phyloP scores from a whole-genome alignment of 2,797 vertebrate genomes.

The Tauraco hartlaubi region DNA sequence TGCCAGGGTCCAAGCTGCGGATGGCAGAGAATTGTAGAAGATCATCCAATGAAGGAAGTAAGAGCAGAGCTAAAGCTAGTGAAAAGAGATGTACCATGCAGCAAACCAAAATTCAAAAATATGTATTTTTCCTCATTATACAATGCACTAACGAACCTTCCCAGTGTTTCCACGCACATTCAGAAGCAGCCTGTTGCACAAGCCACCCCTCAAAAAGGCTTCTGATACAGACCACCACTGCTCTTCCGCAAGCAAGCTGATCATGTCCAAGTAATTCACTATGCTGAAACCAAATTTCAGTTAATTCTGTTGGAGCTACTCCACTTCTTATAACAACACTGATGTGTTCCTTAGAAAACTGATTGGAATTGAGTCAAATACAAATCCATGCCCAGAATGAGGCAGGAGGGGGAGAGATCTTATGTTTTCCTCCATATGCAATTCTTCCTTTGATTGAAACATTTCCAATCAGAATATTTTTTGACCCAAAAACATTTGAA shows the following conservation, averaged over 20 bases:
- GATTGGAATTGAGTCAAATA: neutral
- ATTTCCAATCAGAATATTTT: conserved; percentile 1
- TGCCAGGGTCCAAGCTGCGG: neutral
- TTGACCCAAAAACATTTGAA: neutral
- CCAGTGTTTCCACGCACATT: neutral
- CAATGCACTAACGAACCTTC: neutral
- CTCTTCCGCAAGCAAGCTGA: neutral
- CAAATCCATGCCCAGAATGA: neutral
- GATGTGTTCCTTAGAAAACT: neutral
- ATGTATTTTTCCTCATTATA: neutral
- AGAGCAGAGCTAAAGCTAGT: neutral
- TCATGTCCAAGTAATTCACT: neutral
- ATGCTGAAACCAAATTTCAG: neutral
- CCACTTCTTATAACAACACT: neutral
- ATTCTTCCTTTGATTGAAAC: neutral
- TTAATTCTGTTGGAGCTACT: neutral
- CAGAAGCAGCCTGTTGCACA: neutral
- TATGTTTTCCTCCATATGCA: conserved; percentile 13
- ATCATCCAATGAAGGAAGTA: neutral
- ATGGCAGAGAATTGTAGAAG: neutral
- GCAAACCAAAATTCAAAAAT: neutral
- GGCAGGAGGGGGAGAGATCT: neutral
- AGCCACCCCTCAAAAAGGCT: neutral
- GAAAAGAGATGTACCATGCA: neutral
- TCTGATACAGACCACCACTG: neutral